Conservation (phyloP, 2,113 vertebrate species). For the Siphamia tubifer region DNA sequence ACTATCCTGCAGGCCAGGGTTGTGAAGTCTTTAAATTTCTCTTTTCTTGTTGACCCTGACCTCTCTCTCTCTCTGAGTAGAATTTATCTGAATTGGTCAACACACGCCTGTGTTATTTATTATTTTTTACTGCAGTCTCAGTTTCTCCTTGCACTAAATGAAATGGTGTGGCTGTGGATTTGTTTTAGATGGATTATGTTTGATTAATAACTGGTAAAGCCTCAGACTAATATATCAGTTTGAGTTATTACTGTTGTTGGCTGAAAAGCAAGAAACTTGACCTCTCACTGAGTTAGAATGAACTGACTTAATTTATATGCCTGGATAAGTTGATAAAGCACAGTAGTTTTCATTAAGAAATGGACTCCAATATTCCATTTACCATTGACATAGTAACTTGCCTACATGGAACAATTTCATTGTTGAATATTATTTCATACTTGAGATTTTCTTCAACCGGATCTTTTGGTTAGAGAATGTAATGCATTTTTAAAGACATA, state of each 20-base stretch:
- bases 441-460: background rate
- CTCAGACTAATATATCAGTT: conserved; percentile 7
- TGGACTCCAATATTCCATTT: background rate
- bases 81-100: conserved; percentile 33
- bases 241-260: conserved; percentile 31
- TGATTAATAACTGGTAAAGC: conserved; percentile 18
- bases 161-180: background rate
- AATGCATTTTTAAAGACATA: conserved; percentile 23
- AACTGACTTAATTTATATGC: background rate
- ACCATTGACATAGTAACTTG: background rate
- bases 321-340: background rate
- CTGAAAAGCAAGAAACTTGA: background rate
- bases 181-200: background rate
- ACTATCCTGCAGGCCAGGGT: background rate
- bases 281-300: conserved; percentile 11
- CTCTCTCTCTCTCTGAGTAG: conserved; percentile 8
- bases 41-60: conserved; percentile 32
- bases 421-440: background rate
- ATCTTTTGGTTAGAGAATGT: background rate
- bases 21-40: conserved; percentile 18
- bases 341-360: background rate
- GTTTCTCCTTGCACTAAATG: conserved; percentile 25
- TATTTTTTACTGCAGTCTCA: conserved; percentile 8
- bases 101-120: conserved; percentile 34
- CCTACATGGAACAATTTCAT: background rate